Conservation (phyloP, 2,888 invertebrate genomes). For the Ectemnius continuus region DNA sequence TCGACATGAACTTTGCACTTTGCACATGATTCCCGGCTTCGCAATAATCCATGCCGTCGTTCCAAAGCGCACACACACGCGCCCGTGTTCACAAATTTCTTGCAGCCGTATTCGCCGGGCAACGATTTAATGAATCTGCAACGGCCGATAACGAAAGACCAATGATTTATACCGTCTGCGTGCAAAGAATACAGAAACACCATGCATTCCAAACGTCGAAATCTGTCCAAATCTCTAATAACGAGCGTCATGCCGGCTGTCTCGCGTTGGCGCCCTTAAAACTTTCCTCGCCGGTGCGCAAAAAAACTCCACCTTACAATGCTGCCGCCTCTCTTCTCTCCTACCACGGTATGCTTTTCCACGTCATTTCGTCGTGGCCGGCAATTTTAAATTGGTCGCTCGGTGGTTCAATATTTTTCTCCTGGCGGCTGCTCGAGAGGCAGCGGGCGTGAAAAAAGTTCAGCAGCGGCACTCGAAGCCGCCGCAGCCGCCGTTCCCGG, state of each 20-base stretch:
- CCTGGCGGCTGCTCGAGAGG: not conserved
- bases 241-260: not conserved
- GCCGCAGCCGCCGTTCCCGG: not conserved
- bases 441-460: conserved; percentile 7
- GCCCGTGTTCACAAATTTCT: no score
- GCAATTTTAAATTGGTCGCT: conserved; percentile 8
- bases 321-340: not conserved
- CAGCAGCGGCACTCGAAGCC: not conserved
- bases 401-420: conserved; percentile 1
- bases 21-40: conserved; percentile 49
- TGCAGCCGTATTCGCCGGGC: no score
- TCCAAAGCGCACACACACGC: conserved; percentile 26
- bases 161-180: no score
- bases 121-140: no score
- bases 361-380: not conserved
- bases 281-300: not conserved
- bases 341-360: not conserved
- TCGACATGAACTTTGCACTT: conserved; percentile 73
- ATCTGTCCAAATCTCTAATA: not conserved
- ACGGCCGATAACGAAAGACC: no score
- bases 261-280: not conserved
- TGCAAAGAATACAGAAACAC: no score
- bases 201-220: no score
- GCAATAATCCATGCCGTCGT: conserved; percentile 52
- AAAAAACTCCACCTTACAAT: not conserved